Percentiles rank a stretch among this genome's conserved stretches.
Evolutionary conservation across 2,113 vertebrate genomes (phyloP).

Genomic region (Platysternon megacephalum): DNA sequence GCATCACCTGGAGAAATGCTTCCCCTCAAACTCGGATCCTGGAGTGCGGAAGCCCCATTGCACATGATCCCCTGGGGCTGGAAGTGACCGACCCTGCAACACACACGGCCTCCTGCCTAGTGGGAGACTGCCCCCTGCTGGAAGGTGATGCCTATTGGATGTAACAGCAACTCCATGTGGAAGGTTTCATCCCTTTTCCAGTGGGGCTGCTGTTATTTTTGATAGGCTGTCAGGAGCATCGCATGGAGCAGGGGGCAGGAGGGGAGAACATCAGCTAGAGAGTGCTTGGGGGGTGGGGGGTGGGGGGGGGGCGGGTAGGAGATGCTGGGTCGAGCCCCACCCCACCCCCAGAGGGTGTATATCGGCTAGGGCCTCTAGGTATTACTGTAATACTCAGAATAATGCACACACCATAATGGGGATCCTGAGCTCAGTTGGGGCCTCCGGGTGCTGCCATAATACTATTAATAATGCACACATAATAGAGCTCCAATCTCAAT

Average conservation of each 20-base stretch:
- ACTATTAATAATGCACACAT: neutral
- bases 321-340: neutral
- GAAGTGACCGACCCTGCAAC: neutral
- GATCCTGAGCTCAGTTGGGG: neutral
- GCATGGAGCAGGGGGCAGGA: neutral
- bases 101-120: neutral
- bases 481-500: neutral
- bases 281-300: neutral
- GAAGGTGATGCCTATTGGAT: slow-evolving; percentile 13
- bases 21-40: neutral
- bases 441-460: neutral
- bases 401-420: neutral
- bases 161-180: slow-evolving; percentile 85
- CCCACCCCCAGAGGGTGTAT: neutral
- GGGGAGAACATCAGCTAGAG: neutral
- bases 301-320: no score
- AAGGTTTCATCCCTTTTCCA: slow-evolving; percentile 63
- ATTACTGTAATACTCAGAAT: neutral
- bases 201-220: slow-evolving; percentile 80
- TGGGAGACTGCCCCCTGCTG: neutral
- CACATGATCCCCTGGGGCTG: neutral
- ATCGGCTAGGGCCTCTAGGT: neutral
- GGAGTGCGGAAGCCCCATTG: neutral
- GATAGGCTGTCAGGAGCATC: slow-evolving; percentile 17
- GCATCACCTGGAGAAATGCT: neutral